A percentile compares a stretch with the other conserved stretches of the same genome.
These are phyloP conservation scores for Hemibagrus wyckioides DNA, from an alignment of 2,113 vertebrate species.

Conservation along the genomic window DNA sequence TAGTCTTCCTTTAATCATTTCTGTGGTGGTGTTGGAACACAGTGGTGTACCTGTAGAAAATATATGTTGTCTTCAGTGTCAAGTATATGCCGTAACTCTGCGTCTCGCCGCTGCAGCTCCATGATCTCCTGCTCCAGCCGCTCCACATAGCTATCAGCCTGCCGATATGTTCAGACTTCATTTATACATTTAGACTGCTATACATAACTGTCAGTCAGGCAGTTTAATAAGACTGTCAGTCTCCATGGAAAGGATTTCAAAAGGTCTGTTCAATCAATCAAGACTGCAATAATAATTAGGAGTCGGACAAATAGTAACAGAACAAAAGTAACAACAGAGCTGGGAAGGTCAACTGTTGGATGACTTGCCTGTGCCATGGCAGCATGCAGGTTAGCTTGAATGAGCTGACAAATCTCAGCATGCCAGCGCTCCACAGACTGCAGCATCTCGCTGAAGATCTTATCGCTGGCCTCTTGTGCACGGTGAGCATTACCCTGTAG, in stretches of 20 bases:
- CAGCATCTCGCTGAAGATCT: slow-evolving; percentile 76
- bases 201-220: background rate
- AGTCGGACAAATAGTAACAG: background rate
- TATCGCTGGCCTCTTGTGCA: slow-evolving; percentile 72
- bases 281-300: background rate
- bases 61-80: slow-evolving; percentile 79
- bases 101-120: slow-evolving; percentile 72
- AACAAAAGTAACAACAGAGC: background rate
- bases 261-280: background rate
- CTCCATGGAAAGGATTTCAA: background rate
- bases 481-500: slow-evolving; percentile 69
- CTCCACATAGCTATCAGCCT: slow-evolving; percentile 74
- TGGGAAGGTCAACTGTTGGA: background rate
- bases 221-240: background rate
- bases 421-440: slow-evolving; percentile 77
- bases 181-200: background rate
- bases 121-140: slow-evolving; percentile 75
- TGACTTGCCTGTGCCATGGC: slow-evolving; percentile 65
- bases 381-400: slow-evolving; percentile 73
- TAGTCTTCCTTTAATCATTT: background rate
- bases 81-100: slow-evolving; percentile 72
- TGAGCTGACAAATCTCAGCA: slow-evolving; percentile 73
- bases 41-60: slow-evolving; percentile 72
- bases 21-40: background rate
- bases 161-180: background rate